Base-by-base conservation (phyloP, 2,113 vertebrate species). In the Eretmodus cyanostictus region DNA sequence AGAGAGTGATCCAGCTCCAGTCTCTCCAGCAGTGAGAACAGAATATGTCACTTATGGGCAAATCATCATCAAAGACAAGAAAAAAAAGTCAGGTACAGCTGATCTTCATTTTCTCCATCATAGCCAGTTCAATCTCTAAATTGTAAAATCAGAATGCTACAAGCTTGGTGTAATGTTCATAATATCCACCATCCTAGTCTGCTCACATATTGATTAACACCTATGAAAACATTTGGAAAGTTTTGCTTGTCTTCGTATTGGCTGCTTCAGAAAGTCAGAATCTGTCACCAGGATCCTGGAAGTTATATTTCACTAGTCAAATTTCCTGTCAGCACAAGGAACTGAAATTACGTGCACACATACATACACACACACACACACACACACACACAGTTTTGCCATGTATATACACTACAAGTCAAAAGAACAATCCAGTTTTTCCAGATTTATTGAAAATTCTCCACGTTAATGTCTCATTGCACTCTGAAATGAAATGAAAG, bases 291-390 rank as follows among this genome's bases (percentile, higher is more conserved):
- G 0, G 0, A 54, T 22, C 51, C 51, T 54, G 51, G 51, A 22
- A 54, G 51, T 54, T 54, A 11, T 12, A 54, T 54, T 54, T 54
- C 3, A 4, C 51, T 54, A 0, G 51, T 0, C 51, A 54, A 22
- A 2, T 54, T 12, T 22, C n/a, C 10, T 22, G 51, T 54, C 1
- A 54, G n/a, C 9, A 54, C n/a, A 54, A 54, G 51, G 9, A 53
- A 53, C 19, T 53, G 10, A 54, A 54, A 7, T 22, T 0, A 54
- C 0, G 0, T n/a, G 8, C 5, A 6, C 3, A 0, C 9, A n/a
- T 0, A n/a, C 49, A 9, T 0, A 49, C 47, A 16, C 6, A 8
- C 2, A 47, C 45, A 47, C 6, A 2, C 13, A 13, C 40, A 40
- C 10, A 11, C 9, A 40, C 10, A 40, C 11, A 42, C 40, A 42